A percentile compares a stretch with the other conserved stretches of the same genome.
Evolutionary conservation across 2,797 vertebrate genomes (phyloP).

Genomic region (Myotis findleyi): DNA sequence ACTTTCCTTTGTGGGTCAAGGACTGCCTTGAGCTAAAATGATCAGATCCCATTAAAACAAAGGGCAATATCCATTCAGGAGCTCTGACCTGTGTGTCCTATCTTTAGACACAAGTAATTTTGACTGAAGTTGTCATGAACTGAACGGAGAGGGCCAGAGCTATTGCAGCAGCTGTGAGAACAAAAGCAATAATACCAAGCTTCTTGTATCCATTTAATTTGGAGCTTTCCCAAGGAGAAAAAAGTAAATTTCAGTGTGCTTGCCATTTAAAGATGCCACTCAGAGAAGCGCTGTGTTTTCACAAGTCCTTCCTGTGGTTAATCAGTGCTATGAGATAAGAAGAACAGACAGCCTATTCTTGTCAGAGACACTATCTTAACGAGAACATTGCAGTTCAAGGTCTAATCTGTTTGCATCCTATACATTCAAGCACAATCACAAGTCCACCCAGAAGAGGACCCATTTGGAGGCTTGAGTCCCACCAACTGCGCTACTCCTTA

Average conservation of each 20-base stretch:
- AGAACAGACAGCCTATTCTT: conserved; percentile 7
- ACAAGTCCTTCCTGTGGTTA: background rate
- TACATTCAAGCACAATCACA: background rate
- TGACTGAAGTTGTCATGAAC: background rate
- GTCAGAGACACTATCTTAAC: background rate
- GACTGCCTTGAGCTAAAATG: conserved; percentile 56
- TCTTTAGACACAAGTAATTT: conserved; percentile 70
- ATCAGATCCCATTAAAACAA: conserved; percentile 55
- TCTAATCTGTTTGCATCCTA: background rate
- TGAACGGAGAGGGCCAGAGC: conserved; percentile 29
- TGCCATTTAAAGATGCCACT: conserved; percentile 45
- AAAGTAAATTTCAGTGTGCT: conserved; percentile 46
- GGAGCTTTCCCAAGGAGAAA: conserved; percentile 57
- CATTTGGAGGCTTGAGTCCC: background rate
- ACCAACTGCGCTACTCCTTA: background rate
- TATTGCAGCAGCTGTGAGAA: conserved; percentile 69
- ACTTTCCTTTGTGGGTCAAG: conserved; percentile 46
- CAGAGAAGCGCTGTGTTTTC: background rate
- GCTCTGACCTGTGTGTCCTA: conserved; percentile 31
- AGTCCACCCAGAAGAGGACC: background rate
- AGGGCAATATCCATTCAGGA: conserved; percentile 55
- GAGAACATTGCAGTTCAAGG: background rate
- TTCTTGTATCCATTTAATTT: conserved; percentile 35
- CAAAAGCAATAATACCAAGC: conserved; percentile 65
- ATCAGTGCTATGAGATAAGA: background rate